A percentile compares a stretch with the other conserved stretches of the same genome.
Conservation (phyloP, 2,113 vertebrate species). For the Himantopus leucocephalus region DNA sequence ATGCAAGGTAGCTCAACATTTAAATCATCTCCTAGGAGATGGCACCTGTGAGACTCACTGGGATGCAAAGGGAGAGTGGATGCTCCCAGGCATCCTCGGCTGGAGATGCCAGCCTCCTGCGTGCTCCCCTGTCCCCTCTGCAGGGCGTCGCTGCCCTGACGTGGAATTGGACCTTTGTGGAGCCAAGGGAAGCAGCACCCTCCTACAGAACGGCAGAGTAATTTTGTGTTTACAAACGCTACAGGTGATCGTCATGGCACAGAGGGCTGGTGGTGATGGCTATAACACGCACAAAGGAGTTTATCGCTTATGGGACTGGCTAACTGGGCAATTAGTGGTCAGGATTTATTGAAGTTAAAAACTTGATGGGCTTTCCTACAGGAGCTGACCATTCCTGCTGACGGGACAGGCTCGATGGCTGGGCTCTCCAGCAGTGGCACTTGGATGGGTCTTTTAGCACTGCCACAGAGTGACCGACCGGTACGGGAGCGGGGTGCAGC, state of each 20-base stretch:
- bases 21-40: neutral
- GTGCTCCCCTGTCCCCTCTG: neutral
- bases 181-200: neutral
- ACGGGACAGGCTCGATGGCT: neutral
- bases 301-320: neutral
- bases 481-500: fast-evolving
- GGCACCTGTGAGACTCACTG: neutral
- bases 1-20: neutral
- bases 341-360: neutral
- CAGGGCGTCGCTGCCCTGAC: neutral
- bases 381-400: neutral
- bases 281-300: neutral
- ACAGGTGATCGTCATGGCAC: no score
- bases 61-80: neutral
- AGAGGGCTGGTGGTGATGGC: neutral
- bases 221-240: neutral
- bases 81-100: neutral
- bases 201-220: neutral
- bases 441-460: neutral
- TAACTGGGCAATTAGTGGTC: neutral
- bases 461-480: fast-evolving
- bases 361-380: neutral
- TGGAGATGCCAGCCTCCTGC: neutral
- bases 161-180: neutral
- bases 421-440: neutral